Conservation (phyloP, 2,797 vertebrate genomes). For the Gorsachius magnificus region DNA sequence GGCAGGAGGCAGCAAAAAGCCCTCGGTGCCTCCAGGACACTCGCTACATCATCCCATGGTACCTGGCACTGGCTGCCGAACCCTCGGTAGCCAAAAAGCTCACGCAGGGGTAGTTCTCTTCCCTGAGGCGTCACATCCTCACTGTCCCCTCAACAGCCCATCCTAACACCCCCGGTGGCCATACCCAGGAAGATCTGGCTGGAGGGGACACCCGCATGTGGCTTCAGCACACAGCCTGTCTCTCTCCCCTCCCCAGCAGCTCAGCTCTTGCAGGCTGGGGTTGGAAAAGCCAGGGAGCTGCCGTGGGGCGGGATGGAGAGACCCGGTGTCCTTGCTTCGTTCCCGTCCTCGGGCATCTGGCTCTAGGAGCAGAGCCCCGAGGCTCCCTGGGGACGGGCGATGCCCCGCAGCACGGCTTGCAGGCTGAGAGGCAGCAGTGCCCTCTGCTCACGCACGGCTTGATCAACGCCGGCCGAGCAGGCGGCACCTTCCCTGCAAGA, state of each 20-base stretch:
- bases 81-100: not conserved
- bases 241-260: not conserved
- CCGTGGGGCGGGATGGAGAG: not conserved
- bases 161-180: not conserved
- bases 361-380: not conserved
- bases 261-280: not conserved
- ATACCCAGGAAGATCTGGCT: not conserved
- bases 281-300: not conserved
- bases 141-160: not conserved
- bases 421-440: not conserved
- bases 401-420: not conserved
- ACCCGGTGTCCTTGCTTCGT: not conserved
- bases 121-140: not conserved
- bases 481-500: not conserved
- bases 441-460: not conserved
- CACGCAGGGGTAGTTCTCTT: not conserved
- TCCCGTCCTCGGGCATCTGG: not conserved
- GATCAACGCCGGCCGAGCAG: not conserved
- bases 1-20: not conserved
- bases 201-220: not conserved
- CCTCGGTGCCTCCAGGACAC: not conserved
- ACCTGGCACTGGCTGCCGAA: not conserved
- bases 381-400: not conserved
- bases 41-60: accelerated
- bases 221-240: not conserved